phyloP scores from a whole-genome alignment of 2,113 vertebrate species.

The Hoplias malabaricus region DNA sequence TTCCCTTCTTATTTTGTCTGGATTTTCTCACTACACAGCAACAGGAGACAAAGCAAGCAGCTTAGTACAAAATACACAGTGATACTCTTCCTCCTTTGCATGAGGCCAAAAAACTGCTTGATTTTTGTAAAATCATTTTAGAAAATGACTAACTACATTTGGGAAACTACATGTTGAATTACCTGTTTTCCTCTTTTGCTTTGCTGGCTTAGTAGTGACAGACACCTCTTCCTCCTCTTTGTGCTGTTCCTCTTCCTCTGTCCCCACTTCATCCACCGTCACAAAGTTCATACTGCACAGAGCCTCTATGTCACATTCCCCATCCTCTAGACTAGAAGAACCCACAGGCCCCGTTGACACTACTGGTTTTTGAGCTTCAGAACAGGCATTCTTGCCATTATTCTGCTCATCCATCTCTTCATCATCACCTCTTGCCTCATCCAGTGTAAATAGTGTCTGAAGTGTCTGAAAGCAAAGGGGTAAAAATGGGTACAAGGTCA shows the following conservation, averaged over 20 bases:
- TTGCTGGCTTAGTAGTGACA: constrained; percentile 19
- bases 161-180: background rate
- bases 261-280: constrained; percentile 83
- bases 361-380: constrained; percentile 52
- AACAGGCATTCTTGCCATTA: constrained; percentile 29
- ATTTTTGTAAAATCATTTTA: background rate
- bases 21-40: constrained; percentile 47
- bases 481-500: too few relatives aligned
- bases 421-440: constrained; percentile 78
- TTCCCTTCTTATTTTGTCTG: constrained; percentile 12
- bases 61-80: background rate
- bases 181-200: constrained; percentile 46
- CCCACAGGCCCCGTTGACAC: constrained; percentile 65
- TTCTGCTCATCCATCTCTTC: constrained; percentile 58
- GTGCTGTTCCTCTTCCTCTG: constrained; percentile 72
- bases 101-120: background rate
- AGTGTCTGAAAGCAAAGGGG: constrained; percentile 60
- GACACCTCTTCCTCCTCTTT: background rate
- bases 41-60: background rate
- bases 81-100: background rate
- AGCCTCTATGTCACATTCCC: constrained; percentile 61
- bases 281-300: constrained; percentile 78
- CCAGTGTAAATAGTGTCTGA: constrained; percentile 75
- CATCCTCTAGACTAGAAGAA: constrained; percentile 72
- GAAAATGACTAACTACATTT: background rate